Base-by-base conservation (phyloP, 1,140 invertebrate species). In the Trichoplusia ni region DNA sequence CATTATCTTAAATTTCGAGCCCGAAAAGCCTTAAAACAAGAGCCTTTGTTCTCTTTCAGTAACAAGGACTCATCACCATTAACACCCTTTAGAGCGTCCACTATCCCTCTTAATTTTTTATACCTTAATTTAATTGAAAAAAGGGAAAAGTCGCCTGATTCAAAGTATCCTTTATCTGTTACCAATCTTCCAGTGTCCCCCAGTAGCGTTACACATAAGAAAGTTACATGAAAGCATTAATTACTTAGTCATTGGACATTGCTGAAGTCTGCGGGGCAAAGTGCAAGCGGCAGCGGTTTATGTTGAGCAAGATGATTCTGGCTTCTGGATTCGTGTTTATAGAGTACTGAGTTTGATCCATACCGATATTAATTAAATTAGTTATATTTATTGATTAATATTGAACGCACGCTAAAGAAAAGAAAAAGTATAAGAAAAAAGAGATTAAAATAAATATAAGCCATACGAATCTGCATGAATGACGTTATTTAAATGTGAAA, bases 171-270 rank as follows among this genome's bases (percentile, higher is more conserved):
- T 79, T 74, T 72, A 67, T 74, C 60, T 29, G 29, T 38, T 49
- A 23, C 18, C 66, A 63, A 70, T 69, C 68, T 59, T 54, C 66
- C 49, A 60, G 53, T 65, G 63, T 73, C 49, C 58, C 51, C 31
- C 38, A 38, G 54, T 59, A 56, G 54, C 47, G 53, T 76, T 69
- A 71, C 69, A 74, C 68, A 71, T 73, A 79, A 80, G 77, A 77
- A 78, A 75, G 71, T 70, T 63, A 77, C 70, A 76, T 67, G 69
- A 67, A 80, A 73, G 62, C 75, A 79, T 79, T 81, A 76, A 82
- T 82, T 84, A 81, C 79, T 81, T 77, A 74, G 61, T 71, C 72
- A 77, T 80, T 73, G 66, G 70, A 77, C 73, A 75, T 73, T 64
- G 68, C 53, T 38, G 49, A 44, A n/a, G 11, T 4, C 1, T 8